Evolutionary conservation across 2,797 vertebrate species (phyloP).

Genomic region (Poecilia wingei): DNA sequence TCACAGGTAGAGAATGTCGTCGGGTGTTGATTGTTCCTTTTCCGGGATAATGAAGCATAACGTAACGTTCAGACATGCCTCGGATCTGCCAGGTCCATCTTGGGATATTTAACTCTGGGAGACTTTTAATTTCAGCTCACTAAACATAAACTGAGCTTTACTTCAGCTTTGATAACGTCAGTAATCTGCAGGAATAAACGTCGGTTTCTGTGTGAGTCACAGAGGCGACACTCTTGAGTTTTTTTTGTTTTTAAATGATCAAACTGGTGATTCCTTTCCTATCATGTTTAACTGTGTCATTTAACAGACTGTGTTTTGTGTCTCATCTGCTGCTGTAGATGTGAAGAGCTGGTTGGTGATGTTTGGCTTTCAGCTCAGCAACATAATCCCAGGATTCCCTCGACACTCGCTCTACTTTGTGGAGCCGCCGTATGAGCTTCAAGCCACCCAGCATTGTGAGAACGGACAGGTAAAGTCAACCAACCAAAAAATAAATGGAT

Average conservation of each 20-base stretch:
- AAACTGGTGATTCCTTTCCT: constrained; percentile 38
- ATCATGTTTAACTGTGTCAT: constrained; percentile 43
- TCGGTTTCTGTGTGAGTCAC: constrained; percentile 21
- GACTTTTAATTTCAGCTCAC: constrained; percentile 1
- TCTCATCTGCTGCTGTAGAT: constrained; percentile 79
- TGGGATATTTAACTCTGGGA: background rate
- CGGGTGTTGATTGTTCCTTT: background rate
- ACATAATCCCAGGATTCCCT: constrained; percentile 98
- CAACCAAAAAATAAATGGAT: background rate
- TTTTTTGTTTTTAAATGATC: constrained; percentile 23
- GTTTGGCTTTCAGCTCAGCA: constrained; percentile 99
- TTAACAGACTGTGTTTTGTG: constrained; percentile 29
- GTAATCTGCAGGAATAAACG: constrained; percentile 21
- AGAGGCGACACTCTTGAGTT: constrained; percentile 4
- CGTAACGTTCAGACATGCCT: background rate
- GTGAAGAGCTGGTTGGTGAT: constrained; percentile 99
- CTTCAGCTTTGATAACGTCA: constrained; percentile 8
- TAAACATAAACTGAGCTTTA: constrained; percentile 5
- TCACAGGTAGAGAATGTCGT: constrained; percentile 86
- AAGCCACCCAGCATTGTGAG: constrained; percentile 95
- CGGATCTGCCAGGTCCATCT: background rate
- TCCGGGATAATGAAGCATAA: background rate
- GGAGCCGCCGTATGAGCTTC: constrained; percentile 93
- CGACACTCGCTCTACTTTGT: constrained; percentile 97
- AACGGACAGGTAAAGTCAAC: constrained; percentile 90